Evolutionary conservation across 2,888 invertebrate genomes (phyloP).

Genomic region (Tuta absoluta): DNA sequence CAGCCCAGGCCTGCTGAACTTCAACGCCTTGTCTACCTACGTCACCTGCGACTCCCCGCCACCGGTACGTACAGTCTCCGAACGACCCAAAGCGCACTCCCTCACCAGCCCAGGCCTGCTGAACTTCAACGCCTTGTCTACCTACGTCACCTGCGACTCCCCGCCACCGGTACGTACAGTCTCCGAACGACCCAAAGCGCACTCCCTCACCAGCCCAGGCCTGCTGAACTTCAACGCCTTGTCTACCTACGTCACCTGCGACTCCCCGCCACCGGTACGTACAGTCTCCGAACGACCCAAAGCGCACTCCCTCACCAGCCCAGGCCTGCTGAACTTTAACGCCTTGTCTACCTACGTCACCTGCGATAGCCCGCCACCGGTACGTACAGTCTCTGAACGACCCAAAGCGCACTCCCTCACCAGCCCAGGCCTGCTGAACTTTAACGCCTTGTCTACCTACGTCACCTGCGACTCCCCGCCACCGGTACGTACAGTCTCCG

Average conservation of each 20-base stretch:
- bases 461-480: slow-evolving; percentile 91
- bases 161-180: slow-evolving; percentile 84
- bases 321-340: slow-evolving; percentile 73
- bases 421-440: slow-evolving; percentile 68
- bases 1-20: no score
- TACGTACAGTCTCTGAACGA: slow-evolving; percentile 46
- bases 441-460: slow-evolving; percentile 81
- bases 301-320: slow-evolving; percentile 59
- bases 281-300: no score
- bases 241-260: slow-evolving; percentile 86
- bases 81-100: slow-evolving; percentile 55
- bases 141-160: slow-evolving; percentile 89
- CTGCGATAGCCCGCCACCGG: slow-evolving; percentile 90
- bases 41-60: no score
- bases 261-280: slow-evolving; percentile 88
- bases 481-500: slow-evolving; percentile 71
- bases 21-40: no score
- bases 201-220: slow-evolving; percentile 62
- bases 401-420: slow-evolving; percentile 54
- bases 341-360: slow-evolving; percentile 84
- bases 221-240: slow-evolving; percentile 76
- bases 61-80: no score
- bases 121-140: slow-evolving; percentile 79
- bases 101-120: slow-evolving; percentile 64
- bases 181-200: slow-evolving; percentile 49